These are phyloP conservation scores for Girardinus metallicus DNA, from an alignment of 2,797 vertebrate genomes.

Conservation along the genomic window DNA sequence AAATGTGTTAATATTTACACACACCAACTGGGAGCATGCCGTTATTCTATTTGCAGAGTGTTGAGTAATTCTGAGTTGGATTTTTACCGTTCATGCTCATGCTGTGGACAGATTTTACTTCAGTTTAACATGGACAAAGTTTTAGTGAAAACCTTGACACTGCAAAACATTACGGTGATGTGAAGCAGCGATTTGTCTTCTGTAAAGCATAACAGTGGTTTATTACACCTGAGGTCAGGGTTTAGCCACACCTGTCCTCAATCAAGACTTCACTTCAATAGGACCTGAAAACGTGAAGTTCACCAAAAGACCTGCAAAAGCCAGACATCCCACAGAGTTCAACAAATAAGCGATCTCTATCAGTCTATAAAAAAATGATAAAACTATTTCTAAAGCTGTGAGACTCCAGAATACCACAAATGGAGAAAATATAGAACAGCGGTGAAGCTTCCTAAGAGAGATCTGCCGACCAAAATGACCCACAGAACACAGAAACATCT, in stretches of 20 bases:
- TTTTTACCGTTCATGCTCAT: neutral
- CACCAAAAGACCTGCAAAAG: neutral
- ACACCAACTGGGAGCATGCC: neutral
- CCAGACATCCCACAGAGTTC: neutral
- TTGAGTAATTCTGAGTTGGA: neutral
- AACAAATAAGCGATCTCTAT: neutral
- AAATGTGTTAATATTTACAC: slow-evolving; percentile 23
- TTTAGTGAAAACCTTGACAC: neutral
- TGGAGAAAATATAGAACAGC: too few species aligned
- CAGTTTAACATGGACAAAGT: neutral
- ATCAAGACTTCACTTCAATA: neutral
- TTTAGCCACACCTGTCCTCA: neutral
- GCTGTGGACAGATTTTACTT: neutral
- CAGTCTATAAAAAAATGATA: neutral
- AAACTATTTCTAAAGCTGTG: neutral
- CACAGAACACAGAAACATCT: too few species aligned
- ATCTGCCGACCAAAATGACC: too few species aligned
- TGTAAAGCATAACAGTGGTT: neutral
- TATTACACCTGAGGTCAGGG: neutral
- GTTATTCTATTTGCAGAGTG: slow-evolving; percentile 10
- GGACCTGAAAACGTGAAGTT: neutral
- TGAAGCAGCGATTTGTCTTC: neutral
- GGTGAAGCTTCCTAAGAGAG: too few species aligned
- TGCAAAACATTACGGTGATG: neutral
- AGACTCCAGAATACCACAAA: too few species aligned